Conservation (phyloP, 2,113 vertebrate genomes). For the Mormyrus iriodes region DNA sequence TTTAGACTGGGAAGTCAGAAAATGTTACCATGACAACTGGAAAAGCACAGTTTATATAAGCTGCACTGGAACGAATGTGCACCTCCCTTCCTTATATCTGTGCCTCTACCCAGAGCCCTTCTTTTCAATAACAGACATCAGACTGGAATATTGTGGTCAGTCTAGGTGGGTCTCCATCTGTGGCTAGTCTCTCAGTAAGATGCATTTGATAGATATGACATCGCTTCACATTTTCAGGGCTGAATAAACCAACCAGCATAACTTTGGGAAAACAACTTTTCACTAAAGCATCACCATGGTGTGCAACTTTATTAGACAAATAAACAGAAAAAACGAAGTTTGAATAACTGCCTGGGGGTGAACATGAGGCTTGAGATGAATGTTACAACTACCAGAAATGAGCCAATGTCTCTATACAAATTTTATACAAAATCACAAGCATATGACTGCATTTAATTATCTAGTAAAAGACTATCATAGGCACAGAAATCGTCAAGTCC, state of each 20-base stretch:
- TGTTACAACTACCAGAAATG: not conserved
- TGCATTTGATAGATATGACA: not conserved
- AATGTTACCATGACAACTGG: constrained; percentile 19
- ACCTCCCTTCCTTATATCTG: not conserved
- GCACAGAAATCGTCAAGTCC: not conserved
- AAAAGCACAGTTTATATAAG: constrained; percentile 24
- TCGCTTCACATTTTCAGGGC: not conserved
- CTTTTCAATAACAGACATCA: not conserved
- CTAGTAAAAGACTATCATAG: not conserved
- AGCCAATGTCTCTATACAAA: not conserved
- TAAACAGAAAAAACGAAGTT: not conserved
- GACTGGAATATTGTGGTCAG: not conserved
- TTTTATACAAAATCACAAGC: not conserved
- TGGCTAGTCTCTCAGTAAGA: not conserved
- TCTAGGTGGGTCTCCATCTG: not conserved
- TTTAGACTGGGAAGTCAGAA: constrained; percentile 11
- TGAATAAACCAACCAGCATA: not conserved
- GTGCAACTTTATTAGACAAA: not conserved
- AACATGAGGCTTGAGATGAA: not conserved
- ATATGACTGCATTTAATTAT: not conserved
- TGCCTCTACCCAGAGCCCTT: not conserved
- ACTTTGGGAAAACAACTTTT: not conserved
- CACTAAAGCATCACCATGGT: not conserved
- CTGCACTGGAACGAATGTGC: not conserved
- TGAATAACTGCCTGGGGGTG: not conserved